These are phyloP conservation scores for Lynx canadensis DNA, from an alignment of 2,113 vertebrate species.

Conservation along the genomic window DNA sequence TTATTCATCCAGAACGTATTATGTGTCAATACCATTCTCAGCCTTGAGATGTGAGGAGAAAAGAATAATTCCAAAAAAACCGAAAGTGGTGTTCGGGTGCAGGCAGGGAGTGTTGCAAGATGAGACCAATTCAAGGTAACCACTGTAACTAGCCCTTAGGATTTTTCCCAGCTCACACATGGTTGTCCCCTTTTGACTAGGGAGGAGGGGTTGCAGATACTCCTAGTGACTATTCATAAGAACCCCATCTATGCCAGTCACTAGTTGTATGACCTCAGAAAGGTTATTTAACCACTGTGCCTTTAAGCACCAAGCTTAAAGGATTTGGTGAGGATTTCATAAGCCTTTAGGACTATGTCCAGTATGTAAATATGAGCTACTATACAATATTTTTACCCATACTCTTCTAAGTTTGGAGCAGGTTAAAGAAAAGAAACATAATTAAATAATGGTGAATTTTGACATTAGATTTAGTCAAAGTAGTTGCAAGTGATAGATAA, in stretches of 20 bases:
- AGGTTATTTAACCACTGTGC: background rate
- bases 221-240: background rate
- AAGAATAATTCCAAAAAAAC: background rate
- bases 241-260: background rate
- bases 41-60: background rate
- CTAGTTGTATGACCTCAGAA: background rate
- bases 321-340: background rate
- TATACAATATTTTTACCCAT: background rate
- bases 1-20: background rate
- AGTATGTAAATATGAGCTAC: background rate
- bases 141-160: background rate
- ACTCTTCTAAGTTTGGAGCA: background rate
- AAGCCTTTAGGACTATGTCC: background rate
- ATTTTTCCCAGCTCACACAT: background rate
- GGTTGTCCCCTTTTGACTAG: background rate
- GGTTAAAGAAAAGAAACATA: background rate
- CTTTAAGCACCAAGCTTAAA: background rate
- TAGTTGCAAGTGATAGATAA: slow-evolving; percentile 4
- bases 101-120: background rate
- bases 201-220: background rate
- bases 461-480: background rate
- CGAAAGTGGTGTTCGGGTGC: background rate
- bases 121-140: background rate
- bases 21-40: background rate
- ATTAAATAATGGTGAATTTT: background rate